Evolutionary conservation across 1,140 invertebrate species (phyloP).

Genomic region (Drosophila kurseongensis): DNA sequence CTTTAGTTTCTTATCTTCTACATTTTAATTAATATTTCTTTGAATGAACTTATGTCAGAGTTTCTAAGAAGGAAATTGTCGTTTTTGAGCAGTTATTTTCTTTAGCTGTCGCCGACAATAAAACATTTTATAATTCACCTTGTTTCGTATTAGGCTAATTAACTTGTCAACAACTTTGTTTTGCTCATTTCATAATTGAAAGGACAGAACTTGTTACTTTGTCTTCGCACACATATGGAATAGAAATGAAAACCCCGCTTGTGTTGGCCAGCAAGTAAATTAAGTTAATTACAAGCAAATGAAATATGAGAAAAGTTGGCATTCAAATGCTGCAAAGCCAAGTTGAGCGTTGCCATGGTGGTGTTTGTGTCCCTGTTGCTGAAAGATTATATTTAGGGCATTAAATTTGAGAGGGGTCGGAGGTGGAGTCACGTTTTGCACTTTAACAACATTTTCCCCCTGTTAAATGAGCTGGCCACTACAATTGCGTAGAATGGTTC

Average conservation of each 20-base stretch:
- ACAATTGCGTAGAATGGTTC: constrained; percentile 73
- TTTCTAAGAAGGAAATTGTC: background rate
- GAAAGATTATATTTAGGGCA: constrained; percentile 56
- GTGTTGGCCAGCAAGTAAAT: constrained; percentile 54
- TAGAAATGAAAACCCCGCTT: constrained; percentile 16
- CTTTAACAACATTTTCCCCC: constrained; percentile 71
- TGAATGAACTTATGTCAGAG: background rate
- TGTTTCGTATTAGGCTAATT: constrained; percentile 36
- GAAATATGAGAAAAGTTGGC: constrained; percentile 74
- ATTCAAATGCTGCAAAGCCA: constrained; percentile 63
- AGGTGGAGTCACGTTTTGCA: constrained; percentile 62
- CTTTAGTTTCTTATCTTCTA: too few relatives aligned
- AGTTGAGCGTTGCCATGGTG: constrained; percentile 34
- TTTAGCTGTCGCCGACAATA: constrained; percentile 5
- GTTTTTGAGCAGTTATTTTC: background rate
- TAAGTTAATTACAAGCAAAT: constrained; percentile 70
- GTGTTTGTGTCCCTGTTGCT: constrained; percentile 11
- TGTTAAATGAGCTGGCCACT: constrained; percentile 65
- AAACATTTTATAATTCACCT: constrained; percentile 42
- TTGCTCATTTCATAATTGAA: constrained; percentile 45
- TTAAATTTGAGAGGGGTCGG: constrained; percentile 39
- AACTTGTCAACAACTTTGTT: constrained; percentile 34
- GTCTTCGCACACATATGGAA: constrained; percentile 30
- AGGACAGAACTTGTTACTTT: constrained; percentile 35
- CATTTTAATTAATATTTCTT: background rate